These are phyloP conservation scores for Aricia agestis DNA, from an alignment of 1,140 invertebrate species.

Conservation along the genomic window DNA sequence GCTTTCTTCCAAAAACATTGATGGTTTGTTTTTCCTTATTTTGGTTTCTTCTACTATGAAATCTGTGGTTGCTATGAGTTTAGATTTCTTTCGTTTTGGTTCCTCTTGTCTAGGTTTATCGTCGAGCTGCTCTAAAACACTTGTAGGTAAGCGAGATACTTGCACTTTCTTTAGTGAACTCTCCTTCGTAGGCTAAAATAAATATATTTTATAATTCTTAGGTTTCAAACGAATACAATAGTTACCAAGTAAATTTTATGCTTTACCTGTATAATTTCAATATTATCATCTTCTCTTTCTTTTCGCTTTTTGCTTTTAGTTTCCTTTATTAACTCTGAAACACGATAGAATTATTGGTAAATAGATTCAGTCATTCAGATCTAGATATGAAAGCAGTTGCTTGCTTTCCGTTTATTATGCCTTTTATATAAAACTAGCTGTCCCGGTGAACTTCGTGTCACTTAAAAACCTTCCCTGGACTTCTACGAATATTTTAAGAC, in stretches of 20 bases:
- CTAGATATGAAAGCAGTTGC: too few relatives aligned
- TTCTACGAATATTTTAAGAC: too few relatives aligned
- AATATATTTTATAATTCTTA: slow-evolving; percentile 12
- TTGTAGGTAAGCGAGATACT: slow-evolving; percentile 46
- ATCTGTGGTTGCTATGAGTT: slow-evolving; percentile 47
- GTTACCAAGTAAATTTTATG: neutral
- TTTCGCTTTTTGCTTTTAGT: slow-evolving; percentile 34
- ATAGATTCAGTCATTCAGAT: neutral
- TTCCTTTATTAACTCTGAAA: slow-evolving; percentile 29
- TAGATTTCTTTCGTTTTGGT: slow-evolving; percentile 34
- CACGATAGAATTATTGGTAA: slow-evolving; percentile 20
- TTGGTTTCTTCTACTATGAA: slow-evolving; percentile 53
- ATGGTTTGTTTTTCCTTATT: slow-evolving; percentile 51
- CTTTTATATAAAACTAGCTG: too few relatives aligned
- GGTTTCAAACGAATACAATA: neutral
- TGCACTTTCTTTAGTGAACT: slow-evolving; percentile 43
- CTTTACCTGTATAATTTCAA: slow-evolving; percentile 1
- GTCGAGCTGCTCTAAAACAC: slow-evolving; percentile 46
- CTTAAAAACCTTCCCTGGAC: too few relatives aligned
- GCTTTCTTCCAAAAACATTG: slow-evolving; percentile 63
- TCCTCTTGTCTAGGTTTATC: slow-evolving; percentile 42
- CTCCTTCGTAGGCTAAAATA: slow-evolving; percentile 43
- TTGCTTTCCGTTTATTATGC: too few relatives aligned
- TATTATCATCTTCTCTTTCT: slow-evolving; percentile 25
- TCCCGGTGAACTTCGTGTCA: too few relatives aligned